These are phyloP conservation scores for Drosophila mercatorum DNA, from an alignment of 2,888 invertebrate genomes.

Conservation along the genomic window DNA sequence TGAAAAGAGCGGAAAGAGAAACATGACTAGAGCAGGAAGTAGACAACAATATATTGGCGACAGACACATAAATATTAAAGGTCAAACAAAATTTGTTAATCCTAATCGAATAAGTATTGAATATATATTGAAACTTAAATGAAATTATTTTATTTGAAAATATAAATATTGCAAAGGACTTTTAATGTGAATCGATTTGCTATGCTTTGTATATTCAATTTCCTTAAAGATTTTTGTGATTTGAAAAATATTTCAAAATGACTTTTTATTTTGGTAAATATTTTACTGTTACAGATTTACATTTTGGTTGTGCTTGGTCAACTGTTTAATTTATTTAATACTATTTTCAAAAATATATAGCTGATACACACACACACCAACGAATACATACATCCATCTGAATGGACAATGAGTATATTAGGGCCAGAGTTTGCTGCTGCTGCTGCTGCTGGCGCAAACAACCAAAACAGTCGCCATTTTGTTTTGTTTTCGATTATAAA, in stretches of 20 bases:
- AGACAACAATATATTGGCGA: no score
- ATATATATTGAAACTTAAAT: neutral
- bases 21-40: neutral
- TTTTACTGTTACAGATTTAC: neutral
- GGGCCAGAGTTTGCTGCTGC: neutral
- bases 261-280: neutral
- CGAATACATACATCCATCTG: neutral
- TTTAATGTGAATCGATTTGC: neutral
- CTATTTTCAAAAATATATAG: neutral
- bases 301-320: neutral
- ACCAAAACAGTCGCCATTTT: slow-evolving; percentile 24
- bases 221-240: neutral
- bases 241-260: neutral
- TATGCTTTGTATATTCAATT: neutral
- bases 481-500: slow-evolving; percentile 30
- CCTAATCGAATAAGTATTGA: neutral
- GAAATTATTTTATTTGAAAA: neutral
- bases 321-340: slow-evolving; percentile 5
- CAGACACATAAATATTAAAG: neutral
- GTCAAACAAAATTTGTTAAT: neutral
- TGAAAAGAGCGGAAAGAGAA: neutral
- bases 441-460: neutral
- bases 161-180: no score
- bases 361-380: neutral
- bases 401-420: neutral